Base-by-base conservation (phyloP, 1,140 invertebrate genomes). In the Coelopa frigida region DNA sequence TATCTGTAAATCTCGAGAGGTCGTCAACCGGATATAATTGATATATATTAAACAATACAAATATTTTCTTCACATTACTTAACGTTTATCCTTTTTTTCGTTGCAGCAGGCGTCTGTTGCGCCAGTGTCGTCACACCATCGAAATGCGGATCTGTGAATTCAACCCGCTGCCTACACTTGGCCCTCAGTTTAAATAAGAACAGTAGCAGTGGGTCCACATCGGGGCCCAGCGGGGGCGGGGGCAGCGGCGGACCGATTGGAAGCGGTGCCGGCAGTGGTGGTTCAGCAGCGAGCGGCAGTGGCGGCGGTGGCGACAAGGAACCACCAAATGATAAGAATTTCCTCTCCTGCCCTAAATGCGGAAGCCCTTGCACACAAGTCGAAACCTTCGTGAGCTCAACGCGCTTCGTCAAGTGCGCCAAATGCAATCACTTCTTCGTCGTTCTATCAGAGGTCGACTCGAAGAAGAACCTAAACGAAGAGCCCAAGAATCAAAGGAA, bases 381-480 rank as follows among this genome's bases (percentile, higher is more conserved):
- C 42, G 93, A 95, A 74, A 94, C 92, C 6, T 94, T 96, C 77
- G 90, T 96, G 55, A 94, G 91, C 83, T 91, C 89, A 32, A 91
- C 90, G 14, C 79, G 92, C 55, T 98, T 97, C 73, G 93, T 97
- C 5, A 97, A 95, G 72, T 98, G 94, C 73, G 92, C 95, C 62
- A 97, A 96, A 70, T 98, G 94, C 68, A 89, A 94, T 71, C 92
- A 96, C 71, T 96, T 97, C 74, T 97, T 96, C 70, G 90, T 96
- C n/a, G 90, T 97, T 11, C 75, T 96, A 32, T 94, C 89, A 49
- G 91, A 96, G 61, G 81, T 87, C 33, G 92, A 96, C 70, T 83
- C 83, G 22, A 89, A 92, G 71, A 87, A 83, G 71, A 84, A 76
- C 52, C 71, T 85, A 44, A 93, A 91, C 71, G 87, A 93, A 50